These are phyloP conservation scores for Bombus cullumanus DNA, from an alignment of 1,140 invertebrate genomes.

Conservation along the genomic window DNA sequence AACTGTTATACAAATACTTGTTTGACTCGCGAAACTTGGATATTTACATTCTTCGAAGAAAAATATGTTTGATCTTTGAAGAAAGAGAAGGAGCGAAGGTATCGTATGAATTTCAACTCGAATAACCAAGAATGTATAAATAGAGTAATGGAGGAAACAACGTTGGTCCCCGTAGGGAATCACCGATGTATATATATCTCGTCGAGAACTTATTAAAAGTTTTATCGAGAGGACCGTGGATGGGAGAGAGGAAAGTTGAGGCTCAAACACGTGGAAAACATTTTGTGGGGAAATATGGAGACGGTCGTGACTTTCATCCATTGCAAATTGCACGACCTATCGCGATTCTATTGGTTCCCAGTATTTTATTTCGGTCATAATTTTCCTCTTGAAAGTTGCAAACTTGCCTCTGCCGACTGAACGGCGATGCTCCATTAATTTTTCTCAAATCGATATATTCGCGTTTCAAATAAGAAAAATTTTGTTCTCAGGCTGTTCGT, in stretches of 20 bases:
- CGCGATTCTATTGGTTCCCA: neutral
- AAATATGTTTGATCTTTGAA: neutral
- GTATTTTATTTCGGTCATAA: slow-evolving; percentile 4
- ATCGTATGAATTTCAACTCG: slow-evolving; percentile 6
- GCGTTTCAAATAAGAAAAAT: neutral
- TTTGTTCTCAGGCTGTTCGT: too few species aligned
- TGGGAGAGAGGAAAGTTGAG: neutral
- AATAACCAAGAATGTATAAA: neutral
- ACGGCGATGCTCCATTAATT: neutral
- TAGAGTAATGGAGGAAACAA: neutral
- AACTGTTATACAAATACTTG: too few species aligned
- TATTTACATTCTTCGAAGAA: too few species aligned
- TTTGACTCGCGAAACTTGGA: too few species aligned
- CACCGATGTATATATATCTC: neutral
- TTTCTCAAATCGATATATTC: neutral
- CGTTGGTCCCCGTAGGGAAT: neutral
- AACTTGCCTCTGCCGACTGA: neutral
- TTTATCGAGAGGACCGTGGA: neutral
- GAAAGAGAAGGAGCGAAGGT: neutral
- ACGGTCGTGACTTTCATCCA: slow-evolving; percentile 2
- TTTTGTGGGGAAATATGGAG: neutral
- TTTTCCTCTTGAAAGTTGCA: neutral
- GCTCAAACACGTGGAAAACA: slow-evolving; percentile 15
- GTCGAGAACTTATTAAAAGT: slow-evolving; percentile 34
- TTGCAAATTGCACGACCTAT: neutral